phyloP scores from a whole-genome alignment of 1,140 invertebrate genomes.

The Papilio aristodemus region DNA sequence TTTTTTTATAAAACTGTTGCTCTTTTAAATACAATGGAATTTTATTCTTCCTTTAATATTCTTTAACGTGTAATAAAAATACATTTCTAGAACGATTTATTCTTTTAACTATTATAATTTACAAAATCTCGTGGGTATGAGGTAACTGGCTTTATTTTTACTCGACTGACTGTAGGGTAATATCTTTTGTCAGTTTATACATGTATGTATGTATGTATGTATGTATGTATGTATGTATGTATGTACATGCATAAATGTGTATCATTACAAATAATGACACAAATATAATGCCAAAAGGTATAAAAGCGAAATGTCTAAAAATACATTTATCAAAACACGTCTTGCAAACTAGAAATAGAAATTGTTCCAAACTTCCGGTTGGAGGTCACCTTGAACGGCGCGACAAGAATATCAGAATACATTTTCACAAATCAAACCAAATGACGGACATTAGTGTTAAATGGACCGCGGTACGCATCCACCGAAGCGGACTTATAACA shows the following conservation, averaged over 20 bases:
- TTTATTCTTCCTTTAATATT: background rate
- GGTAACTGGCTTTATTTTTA: no score
- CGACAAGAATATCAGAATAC: conserved; percentile 9
- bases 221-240: no score
- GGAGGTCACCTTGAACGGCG: conserved; percentile 3
- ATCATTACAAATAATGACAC: no score
- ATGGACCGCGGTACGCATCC: background rate
- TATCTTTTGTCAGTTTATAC: no score
- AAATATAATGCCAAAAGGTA: no score
- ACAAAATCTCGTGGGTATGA: no score
- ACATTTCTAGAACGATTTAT: background rate
- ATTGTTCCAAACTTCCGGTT: background rate
- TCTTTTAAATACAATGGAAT: conserved; percentile 12
- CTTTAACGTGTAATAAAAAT: background rate
- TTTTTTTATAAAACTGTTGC: conserved; percentile 21
- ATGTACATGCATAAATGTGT: no score
- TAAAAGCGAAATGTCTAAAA: no score
- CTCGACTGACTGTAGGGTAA: no score
- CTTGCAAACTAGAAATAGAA: background rate
- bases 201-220: no score
- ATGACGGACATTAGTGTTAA: conserved; percentile 16
- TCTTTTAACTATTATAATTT: no score
- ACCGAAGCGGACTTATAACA: background rate
- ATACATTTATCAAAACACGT: background rate
- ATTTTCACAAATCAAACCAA: conserved; percentile 19